A percentile compares a stretch with the other conserved stretches of the same genome.
Evolutionary conservation across 2,797 vertebrate species (phyloP).

Genomic region (Catostomus latipinnis): DNA sequence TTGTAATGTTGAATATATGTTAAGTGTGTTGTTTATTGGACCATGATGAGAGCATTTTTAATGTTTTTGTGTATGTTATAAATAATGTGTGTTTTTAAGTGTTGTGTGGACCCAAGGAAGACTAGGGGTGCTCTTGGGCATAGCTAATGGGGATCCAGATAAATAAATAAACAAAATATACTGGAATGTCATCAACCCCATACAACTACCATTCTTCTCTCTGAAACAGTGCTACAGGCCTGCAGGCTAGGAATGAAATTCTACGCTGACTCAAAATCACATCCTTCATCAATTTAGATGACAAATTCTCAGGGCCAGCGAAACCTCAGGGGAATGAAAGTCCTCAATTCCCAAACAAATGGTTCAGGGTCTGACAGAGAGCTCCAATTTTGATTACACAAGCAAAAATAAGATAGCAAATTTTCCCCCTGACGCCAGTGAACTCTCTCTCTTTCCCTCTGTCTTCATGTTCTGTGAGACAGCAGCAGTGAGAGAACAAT

Average conservation of each 20-base stretch:
- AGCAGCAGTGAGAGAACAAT: neutral
- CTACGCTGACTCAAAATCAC: constrained; percentile 6
- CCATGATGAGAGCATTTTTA: no score
- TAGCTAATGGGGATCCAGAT: no score
- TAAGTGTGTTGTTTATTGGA: no score
- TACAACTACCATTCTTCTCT: constrained; percentile 16
- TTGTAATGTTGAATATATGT: no score
- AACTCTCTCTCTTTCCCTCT: neutral
- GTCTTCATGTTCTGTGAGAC: constrained; percentile 26
- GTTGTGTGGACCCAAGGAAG: no score
- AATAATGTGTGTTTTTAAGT: no score
- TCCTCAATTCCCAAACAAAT: constrained; percentile 43
- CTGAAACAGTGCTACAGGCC: constrained; percentile 7
- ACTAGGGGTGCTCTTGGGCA: no score
- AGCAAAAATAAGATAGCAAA: constrained; percentile 46
- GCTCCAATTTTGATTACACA: constrained; percentile 36
- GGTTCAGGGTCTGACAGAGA: constrained; percentile 29
- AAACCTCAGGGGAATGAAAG: constrained; percentile 21
- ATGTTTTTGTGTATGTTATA: no score
- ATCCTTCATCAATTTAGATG: constrained; percentile 45
- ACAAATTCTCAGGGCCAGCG: constrained; percentile 24
- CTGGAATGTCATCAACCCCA: constrained; percentile 1
- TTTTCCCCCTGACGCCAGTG: constrained; percentile 16
- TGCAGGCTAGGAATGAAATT: constrained; percentile 34
- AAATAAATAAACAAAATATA: neutral